Evolutionary conservation across 2,113 vertebrate genomes (phyloP).

Genomic region (Phalacrocorax carbo): DNA sequence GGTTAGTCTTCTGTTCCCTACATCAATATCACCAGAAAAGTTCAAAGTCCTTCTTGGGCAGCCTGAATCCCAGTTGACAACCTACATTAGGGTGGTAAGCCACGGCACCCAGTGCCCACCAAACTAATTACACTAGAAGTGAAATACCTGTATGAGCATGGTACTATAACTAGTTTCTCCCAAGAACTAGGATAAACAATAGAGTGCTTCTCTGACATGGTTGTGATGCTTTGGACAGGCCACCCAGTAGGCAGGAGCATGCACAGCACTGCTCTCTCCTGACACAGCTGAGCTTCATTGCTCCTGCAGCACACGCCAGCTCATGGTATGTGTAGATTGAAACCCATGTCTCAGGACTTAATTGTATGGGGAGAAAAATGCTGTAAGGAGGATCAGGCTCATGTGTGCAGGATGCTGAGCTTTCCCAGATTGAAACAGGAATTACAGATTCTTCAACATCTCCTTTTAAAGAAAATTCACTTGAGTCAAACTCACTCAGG

Average conservation of each 20-base stretch:
- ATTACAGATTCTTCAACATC: neutral
- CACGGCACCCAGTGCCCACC: neutral
- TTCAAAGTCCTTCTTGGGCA: neutral
- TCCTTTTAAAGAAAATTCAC: neutral
- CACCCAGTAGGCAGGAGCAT: fast-evolving
- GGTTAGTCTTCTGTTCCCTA: neutral
- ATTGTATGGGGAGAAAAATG: neutral
- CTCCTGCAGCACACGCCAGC: fast-evolving
- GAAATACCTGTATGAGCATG: neutral
- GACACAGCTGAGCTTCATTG: neutral
- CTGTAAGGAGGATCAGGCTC: neutral
- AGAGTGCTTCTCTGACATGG: no score
- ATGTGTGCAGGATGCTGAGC: neutral
- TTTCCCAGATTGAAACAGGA: neutral
- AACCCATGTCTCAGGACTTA: neutral
- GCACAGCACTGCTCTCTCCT: neutral
- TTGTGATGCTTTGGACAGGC: neutral
- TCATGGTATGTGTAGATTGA: fast-evolving
- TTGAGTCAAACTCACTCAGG: neutral
- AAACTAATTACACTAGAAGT: neutral
- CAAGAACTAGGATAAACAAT: fast-evolving
- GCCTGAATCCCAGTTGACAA: fast-evolving
- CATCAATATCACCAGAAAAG: neutral
- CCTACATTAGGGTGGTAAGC: neutral
- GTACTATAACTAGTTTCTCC: neutral